Evolutionary conservation across 2,888 invertebrate genomes (phyloP).

Genomic region (Apotomis capreana): DNA sequence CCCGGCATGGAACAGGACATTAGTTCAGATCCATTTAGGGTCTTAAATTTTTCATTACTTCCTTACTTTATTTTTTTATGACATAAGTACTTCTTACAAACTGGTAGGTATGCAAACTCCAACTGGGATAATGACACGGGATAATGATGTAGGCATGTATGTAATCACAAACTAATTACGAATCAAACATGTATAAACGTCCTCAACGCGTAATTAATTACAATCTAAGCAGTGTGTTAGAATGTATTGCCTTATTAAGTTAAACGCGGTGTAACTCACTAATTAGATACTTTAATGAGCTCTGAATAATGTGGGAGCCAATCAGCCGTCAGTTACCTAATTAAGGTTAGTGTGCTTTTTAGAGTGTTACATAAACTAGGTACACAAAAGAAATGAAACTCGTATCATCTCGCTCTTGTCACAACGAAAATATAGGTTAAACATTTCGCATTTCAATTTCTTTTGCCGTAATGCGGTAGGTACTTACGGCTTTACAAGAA

Average conservation of each 20-base stretch:
- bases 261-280: constrained; percentile 8
- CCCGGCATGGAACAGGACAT: no score
- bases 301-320: constrained; percentile 3
- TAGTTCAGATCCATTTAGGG: no score
- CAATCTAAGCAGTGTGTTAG: constrained; percentile 3
- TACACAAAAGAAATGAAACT: no score
- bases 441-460: no score
- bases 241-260: constrained; percentile 11
- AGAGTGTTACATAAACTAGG: neutral
- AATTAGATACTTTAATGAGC: constrained; percentile 14
- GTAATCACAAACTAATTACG: neutral
- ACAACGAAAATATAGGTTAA: no score
- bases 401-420: no score
- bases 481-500: no score
- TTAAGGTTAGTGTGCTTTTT: neutral
- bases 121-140: neutral
- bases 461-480: no score
- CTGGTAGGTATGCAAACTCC: neutral
- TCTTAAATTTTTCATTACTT: no score
- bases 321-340: constrained; percentile 1
- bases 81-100: neutral
- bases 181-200: constrained; percentile 4
- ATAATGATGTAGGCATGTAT: neutral
- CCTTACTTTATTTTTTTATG: no score
- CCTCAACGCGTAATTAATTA: constrained; percentile 1